A percentile compares a stretch with the other conserved stretches of the same genome.
These are phyloP conservation scores for Rhinolophus ferrumequinum DNA, from an alignment of 2,113 vertebrate genomes.

Conservation along the genomic window DNA sequence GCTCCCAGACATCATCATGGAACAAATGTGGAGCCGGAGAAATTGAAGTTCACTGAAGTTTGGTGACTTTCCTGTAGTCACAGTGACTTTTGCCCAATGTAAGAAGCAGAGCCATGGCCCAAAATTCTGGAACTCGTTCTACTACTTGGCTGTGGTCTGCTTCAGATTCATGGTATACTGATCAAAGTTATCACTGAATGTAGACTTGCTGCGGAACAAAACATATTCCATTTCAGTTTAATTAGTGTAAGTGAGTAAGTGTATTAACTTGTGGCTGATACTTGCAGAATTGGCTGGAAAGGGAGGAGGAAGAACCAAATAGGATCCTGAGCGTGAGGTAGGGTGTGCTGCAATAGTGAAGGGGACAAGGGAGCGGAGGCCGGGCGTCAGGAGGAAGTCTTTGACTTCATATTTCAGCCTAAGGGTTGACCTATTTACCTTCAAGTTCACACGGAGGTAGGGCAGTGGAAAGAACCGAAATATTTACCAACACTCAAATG, in stretches of 20 bases:
- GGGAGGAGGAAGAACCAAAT: neutral
- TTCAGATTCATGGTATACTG: neutral
- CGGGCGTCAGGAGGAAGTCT: neutral
- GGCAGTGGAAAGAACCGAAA: neutral
- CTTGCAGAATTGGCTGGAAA: conserved; percentile 6
- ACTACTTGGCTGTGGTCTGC: neutral
- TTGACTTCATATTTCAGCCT: neutral
- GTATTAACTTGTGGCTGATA: neutral
- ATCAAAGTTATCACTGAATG: neutral
- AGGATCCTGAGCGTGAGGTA: neutral
- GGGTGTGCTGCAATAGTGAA: neutral
- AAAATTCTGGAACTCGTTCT: neutral
- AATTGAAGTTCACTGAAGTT: neutral
- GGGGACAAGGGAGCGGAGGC: neutral
- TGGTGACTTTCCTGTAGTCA: neutral
- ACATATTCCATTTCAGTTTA: neutral
- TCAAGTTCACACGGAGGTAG: conserved; percentile 4
- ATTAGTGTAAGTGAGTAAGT: neutral
- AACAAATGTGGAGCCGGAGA: neutral
- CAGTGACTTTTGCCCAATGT: neutral
- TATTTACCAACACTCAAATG: neutral
- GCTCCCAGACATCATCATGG: neutral
- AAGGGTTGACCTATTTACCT: neutral
- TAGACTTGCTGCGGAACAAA: neutral
- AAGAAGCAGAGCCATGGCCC: neutral